Evolutionary conservation across 1,140 invertebrate species (phyloP).

Genomic region (Philotrypesis tridentata): DNA sequence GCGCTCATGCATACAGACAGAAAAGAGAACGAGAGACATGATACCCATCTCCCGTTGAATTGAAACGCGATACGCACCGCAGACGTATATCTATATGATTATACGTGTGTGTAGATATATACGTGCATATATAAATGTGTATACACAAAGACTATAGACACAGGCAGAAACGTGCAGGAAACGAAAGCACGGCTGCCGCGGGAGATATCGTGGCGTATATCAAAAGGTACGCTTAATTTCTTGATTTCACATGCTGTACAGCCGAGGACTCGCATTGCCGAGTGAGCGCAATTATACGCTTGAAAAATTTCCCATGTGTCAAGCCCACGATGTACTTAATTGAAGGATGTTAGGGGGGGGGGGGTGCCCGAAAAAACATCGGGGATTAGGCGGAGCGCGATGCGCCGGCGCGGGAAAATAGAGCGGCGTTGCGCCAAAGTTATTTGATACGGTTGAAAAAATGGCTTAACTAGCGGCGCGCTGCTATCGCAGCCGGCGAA

Average conservation of each 20-base stretch:
- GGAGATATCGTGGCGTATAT: not conserved
- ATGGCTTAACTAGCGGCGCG: not conserved
- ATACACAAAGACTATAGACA: no score
- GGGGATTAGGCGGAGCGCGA: not conserved
- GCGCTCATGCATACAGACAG: not conserved
- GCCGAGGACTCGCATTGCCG: not conserved
- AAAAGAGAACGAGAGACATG: no score
- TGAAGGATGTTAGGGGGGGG: not conserved
- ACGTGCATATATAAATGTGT: no score
- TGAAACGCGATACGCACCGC: not conserved
- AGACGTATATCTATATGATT: no score
- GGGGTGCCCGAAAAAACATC: not conserved
- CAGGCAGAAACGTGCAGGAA: no score
- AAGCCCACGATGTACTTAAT: not conserved
- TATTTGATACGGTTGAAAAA: not conserved
- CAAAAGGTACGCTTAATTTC: not conserved
- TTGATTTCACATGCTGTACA: no score
- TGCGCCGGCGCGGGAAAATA: no score
- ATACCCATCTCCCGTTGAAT: not conserved
- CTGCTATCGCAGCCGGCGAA: not conserved
- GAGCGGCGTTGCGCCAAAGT: not conserved
- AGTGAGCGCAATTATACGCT: not conserved
- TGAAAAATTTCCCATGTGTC: not conserved
- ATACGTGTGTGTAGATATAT: no score
- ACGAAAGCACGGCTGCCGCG: not conserved